phyloP scores from a whole-genome alignment of 1,140 invertebrate genomes.

The Hyposmocoma kahamanoa region DNA sequence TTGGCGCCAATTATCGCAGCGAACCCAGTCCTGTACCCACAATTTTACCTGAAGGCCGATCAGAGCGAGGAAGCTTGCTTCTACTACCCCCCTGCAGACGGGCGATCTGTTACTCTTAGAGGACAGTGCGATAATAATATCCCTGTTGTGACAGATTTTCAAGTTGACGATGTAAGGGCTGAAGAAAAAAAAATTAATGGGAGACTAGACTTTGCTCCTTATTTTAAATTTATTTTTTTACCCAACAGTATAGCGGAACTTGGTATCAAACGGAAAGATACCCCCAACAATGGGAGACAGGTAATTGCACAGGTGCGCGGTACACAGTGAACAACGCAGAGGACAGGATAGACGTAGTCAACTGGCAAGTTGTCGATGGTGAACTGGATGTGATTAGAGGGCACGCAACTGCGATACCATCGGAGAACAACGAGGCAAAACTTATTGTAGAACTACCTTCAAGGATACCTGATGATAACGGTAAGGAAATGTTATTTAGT shows the following conservation, averaged over 20 bases:
- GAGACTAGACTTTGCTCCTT: neutral
- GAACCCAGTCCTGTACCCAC: conserved; percentile 29
- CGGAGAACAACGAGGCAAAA: conserved; percentile 24
- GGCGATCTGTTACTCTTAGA: conserved; percentile 36
- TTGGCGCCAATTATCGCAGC: conserved; percentile 26
- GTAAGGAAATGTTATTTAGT: neutral
- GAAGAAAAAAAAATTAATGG: neutral
- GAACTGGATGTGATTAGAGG: conserved; percentile 33
- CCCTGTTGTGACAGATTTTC: conserved; percentile 30
- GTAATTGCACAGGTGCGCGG: conserved; percentile 34
- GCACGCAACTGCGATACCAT: conserved; percentile 25
- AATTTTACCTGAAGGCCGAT: conserved; percentile 35
- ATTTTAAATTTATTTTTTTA: conserved; percentile 3
- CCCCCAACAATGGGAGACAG: conserved; percentile 25
- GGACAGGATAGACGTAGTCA: conserved; percentile 24
- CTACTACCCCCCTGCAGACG: conserved; percentile 39
- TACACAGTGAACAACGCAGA: conserved; percentile 29
- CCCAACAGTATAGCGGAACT: conserved; percentile 43
- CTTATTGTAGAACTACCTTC: neutral
- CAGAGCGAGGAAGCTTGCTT: conserved; percentile 45
- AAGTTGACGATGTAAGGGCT: conserved; percentile 27
- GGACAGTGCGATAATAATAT: conserved; percentile 48
- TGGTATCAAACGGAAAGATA: conserved; percentile 58
- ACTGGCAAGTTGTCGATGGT: conserved; percentile 41
- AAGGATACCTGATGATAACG: neutral